Base-by-base conservation (phyloP, 2,888 invertebrate genomes). In the Philonicus albiceps region DNA sequence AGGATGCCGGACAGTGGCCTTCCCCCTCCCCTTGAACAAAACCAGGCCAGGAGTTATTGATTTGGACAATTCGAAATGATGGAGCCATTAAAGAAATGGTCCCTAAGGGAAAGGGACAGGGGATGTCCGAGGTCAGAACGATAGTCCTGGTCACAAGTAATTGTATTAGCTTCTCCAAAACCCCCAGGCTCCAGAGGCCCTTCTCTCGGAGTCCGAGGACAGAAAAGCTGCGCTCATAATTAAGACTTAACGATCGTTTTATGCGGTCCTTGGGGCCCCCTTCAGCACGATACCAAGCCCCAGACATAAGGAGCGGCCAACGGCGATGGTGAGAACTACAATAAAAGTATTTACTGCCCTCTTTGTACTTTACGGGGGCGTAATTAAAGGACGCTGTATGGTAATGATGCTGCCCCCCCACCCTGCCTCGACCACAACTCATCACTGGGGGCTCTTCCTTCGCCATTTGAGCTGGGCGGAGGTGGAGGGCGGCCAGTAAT, bases 381-480 rank as follows among this genome's bases (percentile, higher is more conserved):
- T 30, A 43, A 78, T 78, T 78, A 78, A 78, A 78, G 78, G 78
- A 49, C 78, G 78, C 78, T 78, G 78, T 78, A 78, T 78, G 78
- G 78, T 78, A 78, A 78, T 78, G 78, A 78, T 78, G 78, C 43
- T 16, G 11, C 16, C 40, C 40, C 19, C 43, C 22, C 27, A 22
- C 40, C 40, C n/a, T n/a, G n/a, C 43, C 64, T 64, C 64, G 64
- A 64, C 64, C 27, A 16, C 49, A 78, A 37, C 78, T 78, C 78
- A 43, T 49, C 78, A 78, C 49, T 5, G 16, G 31, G 27, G 22
- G 40, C 40, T 49, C 64, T 8, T 11, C 64, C 22, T 22, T 11
- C 8, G 11, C 22, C 64, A 64, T 64, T 8, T n/a, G 27, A n/a
- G 78, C 3, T 27, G 8, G 43, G 4, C 49, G 31, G 37, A 2